Evolutionary conservation across 2,888 invertebrate genomes (phyloP), one percentile per base, ranked within the genome.

Genomic region (Polydrusus tereticollis): DNA sequence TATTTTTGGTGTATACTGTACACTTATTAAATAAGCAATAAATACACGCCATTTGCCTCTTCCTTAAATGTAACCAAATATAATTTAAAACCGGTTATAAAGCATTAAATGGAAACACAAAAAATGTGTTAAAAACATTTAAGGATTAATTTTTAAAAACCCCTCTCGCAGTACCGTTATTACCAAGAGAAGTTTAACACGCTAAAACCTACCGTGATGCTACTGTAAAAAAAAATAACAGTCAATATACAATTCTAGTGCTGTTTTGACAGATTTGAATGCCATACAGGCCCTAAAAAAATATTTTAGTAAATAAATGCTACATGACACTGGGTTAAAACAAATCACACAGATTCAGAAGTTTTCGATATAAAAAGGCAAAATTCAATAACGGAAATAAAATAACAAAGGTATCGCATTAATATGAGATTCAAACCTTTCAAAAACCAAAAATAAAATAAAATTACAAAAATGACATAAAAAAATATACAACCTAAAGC

Each of bases 401-500:
- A 57, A 57, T 5, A n/a, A n/a, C n/a, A 36, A 33, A 57, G 18
- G 18, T 57, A 36, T 57, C 16, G 18, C 8, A 41, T 23, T 7
- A 47, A 55, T 14, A 59, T 60, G 57, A 52, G 33, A 52, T 69
- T 69, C 62, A 69, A 69, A 62, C 41, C 68, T 62, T 47, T 58
- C 59, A 59, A 67, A 45, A 47, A 33, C 18, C 10, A 59, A 68
- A 67, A 38, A 23, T 21, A 52, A 23, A 29, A 23, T n/a, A 16
- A 36, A 21, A 45, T 33, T 43, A 52, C 36, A 52, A 69, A 59
- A 36, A 26, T 7, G 26, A 23, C 7, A 59, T 20, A 59, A 23
- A 52, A 45, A 77, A 77, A 77, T 78, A 78, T 77, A 76, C 76
- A 69, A 67, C 72, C 77, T 80, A 59, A 26, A 14, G 43, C 59